phyloP scores from a whole-genome alignment of 2,797 vertebrate genomes.

The Amniataba percoides region DNA sequence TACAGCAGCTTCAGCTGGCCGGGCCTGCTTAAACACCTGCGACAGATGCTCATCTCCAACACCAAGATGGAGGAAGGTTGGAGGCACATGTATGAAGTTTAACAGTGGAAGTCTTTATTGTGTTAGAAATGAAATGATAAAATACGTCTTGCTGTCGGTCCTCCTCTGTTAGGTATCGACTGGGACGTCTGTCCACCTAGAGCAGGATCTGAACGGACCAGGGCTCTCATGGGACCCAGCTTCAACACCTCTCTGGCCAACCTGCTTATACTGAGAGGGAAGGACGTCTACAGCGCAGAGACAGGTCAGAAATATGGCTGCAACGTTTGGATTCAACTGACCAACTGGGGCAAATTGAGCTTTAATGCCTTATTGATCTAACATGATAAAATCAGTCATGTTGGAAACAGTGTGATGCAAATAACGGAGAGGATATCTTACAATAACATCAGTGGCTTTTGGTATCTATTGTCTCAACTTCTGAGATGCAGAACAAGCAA shows the following conservation, averaged over 20 bases:
- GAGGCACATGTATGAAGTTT: neutral
- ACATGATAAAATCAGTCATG: neutral
- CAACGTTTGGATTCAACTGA: neutral
- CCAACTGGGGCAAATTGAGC: neutral
- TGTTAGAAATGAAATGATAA: neutral
- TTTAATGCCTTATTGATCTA: neutral
- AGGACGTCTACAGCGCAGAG: constrained; percentile 87
- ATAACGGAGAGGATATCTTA: neutral
- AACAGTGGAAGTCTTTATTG: neutral
- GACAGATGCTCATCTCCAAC: constrained; percentile 96
- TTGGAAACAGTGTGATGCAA: neutral
- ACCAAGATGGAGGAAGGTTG: constrained; percentile 95
- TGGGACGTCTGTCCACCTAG: constrained; percentile 88
- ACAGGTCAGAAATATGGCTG: constrained; percentile 80
- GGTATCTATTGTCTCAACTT: neutral
- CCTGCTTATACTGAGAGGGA: constrained; percentile 93
- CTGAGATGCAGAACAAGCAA: neutral
- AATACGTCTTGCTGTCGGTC: neutral
- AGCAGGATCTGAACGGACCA: constrained; percentile 53
- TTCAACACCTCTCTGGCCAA: constrained; percentile 95
- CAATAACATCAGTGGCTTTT: neutral
- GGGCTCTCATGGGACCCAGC: constrained; percentile 60
- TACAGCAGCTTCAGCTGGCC: constrained; percentile 95
- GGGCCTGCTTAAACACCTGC: constrained; percentile 92
- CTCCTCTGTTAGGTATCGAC: constrained; percentile 88